Evolutionary conservation across 2,888 invertebrate species (phyloP), one percentile per base, ranked within the genome.

Genomic region (Hemithea aestivaria): DNA sequence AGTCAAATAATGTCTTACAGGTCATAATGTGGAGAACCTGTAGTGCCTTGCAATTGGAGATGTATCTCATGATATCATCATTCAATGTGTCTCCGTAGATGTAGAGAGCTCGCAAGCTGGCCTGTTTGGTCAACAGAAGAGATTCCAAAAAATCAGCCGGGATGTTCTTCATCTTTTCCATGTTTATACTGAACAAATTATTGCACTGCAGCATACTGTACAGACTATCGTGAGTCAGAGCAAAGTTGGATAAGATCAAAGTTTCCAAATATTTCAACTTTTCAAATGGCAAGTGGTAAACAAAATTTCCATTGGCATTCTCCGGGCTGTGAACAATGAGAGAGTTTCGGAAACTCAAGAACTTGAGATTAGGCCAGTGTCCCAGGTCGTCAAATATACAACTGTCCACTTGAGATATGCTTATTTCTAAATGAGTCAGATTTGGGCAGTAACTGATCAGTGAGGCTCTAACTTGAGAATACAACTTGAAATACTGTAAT

Each of bases 111-210:
- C 73, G 62, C 26, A 88, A 58, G 24, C 76, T 73, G 4, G 68
- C 61, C 56, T 81, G 79, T 59, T 87, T 88, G 4, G 73, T 79
- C 51, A 64, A 67, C 24, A 88, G 58, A 42, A 88, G 70, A 47
- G 83, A 79, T 65, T 85, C 85, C 35, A 88, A 59, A 51, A 88
- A 88, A 47, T 84, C 82, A 35, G 80, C 75, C 5, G 88, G 88
- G 46, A 88, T 88, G 58, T 88, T 88, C 51, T 87, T 88, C 88
- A 88, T 88, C 58, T 88, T 88, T 43, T 88, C 88, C 80, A 88
- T 88, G 48, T 79, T 88, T 58, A 88, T 83, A 66, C 85, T 83
- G 54, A 79, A 77, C 64, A 88, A 75, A 61, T 82, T 68, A 11
- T 67, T 69, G 62, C 88, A 88, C 41, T 79, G 78, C 36, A 87